Percentiles rank a stretch among this genome's conserved stretches.
Conservation (phyloP, 2,113 vertebrate species). For the Paradoxurus hermaphroditus region DNA sequence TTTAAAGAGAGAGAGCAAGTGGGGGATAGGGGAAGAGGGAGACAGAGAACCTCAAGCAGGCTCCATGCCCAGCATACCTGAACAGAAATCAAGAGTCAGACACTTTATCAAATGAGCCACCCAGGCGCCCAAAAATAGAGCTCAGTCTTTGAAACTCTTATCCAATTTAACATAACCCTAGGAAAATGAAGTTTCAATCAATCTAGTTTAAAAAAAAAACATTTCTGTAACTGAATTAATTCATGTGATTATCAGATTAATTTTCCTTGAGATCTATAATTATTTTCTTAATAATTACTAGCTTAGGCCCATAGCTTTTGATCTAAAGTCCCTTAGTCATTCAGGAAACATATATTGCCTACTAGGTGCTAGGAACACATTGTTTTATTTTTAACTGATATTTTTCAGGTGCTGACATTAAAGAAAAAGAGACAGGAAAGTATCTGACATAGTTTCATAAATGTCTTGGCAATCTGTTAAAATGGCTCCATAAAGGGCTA, state of each 20-base stretch:
- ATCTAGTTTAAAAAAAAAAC: constrained; percentile 58
- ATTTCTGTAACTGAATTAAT: constrained; percentile 55
- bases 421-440: not conserved
- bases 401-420: not conserved
- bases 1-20: too few relatives aligned
- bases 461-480: not conserved
- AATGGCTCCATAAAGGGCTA: not conserved
- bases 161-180: constrained; percentile 1
- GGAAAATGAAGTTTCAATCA: constrained; percentile 41
- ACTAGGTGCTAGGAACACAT: not conserved
- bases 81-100: too few relatives aligned
- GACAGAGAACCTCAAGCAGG: too few relatives aligned
- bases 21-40: too few relatives aligned
- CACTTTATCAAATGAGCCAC: too few relatives aligned
- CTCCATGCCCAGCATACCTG: too few relatives aligned
- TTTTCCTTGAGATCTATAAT: constrained; percentile 41
- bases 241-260: constrained; percentile 46
- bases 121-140: not conserved
- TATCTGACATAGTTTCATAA: not conserved
- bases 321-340: constrained; percentile 17
- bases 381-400: not conserved
- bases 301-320: not conserved
- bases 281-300: constrained; percentile 57
- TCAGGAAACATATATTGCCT: constrained; percentile 44
- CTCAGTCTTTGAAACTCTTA: constrained; percentile 23